phyloP scores from a whole-genome alignment of 2,888 invertebrate species.

The Rhagonycha fulva region DNA sequence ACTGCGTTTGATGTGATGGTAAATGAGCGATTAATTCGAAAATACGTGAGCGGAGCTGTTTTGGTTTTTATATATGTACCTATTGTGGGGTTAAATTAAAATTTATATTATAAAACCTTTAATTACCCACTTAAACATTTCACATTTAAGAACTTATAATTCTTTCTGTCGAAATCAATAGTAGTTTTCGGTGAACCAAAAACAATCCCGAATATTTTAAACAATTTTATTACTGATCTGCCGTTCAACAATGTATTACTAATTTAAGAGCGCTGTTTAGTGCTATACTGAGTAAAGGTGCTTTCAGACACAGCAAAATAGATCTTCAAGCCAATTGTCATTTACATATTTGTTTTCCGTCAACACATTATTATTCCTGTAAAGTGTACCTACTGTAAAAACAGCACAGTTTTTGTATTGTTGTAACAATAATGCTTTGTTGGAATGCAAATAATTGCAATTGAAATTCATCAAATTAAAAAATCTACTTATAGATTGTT shows the following conservation, averaged over 20 bases:
- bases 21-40: slow-evolving; percentile 14
- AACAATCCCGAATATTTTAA: neutral
- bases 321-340: too few relatives aligned
- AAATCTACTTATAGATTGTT: too few relatives aligned
- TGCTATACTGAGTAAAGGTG: too few relatives aligned
- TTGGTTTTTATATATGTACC: neutral
- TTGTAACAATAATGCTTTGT: too few relatives aligned
- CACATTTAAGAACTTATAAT: neutral
- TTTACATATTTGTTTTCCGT: too few relatives aligned
- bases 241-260: neutral
- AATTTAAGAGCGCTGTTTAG: too few relatives aligned
- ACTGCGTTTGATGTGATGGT: slow-evolving; percentile 7
- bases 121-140: neutral
- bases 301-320: too few relatives aligned
- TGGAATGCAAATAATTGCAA: too few relatives aligned
- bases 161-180: neutral
- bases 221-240: neutral
- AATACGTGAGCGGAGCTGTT: slow-evolving; percentile 7
- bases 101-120: neutral
- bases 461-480: too few relatives aligned
- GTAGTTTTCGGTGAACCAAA: neutral
- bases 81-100: neutral
- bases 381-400: too few relatives aligned
- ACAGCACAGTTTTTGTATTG: too few relatives aligned
- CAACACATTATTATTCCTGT: too few relatives aligned